Evolutionary conservation across 2,113 vertebrate species (phyloP).

Genomic region (Brachypteracias leptosomus): DNA sequence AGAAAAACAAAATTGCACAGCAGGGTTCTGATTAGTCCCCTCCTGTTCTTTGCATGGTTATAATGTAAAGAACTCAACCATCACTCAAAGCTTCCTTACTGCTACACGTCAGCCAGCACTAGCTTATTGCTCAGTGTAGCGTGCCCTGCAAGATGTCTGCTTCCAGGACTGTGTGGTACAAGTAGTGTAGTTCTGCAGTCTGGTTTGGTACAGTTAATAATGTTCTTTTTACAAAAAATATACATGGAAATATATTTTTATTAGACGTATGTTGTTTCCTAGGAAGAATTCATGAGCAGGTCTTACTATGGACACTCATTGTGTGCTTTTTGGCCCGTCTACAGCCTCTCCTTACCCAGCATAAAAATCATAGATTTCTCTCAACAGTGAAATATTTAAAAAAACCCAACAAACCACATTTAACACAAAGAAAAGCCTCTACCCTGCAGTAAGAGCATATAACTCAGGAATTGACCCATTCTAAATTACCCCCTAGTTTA

Average conservation of each 20-base stretch:
- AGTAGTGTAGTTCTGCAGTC: not conserved
- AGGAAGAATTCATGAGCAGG: not conserved
- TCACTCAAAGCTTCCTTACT: not conserved
- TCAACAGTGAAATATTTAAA: not conserved
- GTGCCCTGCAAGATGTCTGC: not conserved
- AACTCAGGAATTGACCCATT: not conserved
- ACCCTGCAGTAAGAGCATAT: not conserved
- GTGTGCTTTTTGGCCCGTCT: not conserved
- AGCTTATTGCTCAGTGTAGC: not conserved
- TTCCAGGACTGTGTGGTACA: fast-evolving
- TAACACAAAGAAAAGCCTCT: not conserved
- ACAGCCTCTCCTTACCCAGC: not conserved
- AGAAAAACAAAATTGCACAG: conserved; percentile 19
- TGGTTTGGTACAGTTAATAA: not conserved
- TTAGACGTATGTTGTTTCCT: not conserved
- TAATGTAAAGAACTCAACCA: not conserved
- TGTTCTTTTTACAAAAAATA: not conserved
- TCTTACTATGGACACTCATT: not conserved
- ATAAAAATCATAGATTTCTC: not conserved
- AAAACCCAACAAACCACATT: not conserved
- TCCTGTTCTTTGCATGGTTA: not conserved
- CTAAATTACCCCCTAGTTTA: not conserved
- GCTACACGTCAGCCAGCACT: not conserved
- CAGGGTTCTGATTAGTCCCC: conserved; percentile 7
- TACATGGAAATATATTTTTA: not conserved